Base-by-base conservation (phyloP, 2,797 vertebrate genomes). In the Silurus lanzhouensis region DNA sequence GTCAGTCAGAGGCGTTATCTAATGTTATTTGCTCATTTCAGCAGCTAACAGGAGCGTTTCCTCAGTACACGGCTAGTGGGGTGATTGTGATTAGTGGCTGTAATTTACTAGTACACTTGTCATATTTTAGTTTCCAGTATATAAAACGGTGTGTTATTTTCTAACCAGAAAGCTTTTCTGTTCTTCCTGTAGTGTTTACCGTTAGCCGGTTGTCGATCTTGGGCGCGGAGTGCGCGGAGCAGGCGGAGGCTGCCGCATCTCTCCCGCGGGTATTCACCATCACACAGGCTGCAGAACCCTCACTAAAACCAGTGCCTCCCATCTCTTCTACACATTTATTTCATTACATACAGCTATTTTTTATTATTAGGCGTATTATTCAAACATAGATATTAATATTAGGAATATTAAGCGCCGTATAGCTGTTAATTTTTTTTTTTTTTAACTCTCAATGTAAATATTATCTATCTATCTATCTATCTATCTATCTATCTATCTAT, bases 211-310 rank as follows among this genome's bases (percentile, higher is more conserved):
- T 12, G 12, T 87, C 88, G 77, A 95, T 94, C 93, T 0, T 95
- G 94, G 94, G 85, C 88, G 63, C 94, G 94, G 81, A 87, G 91
- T 25, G 85, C 88, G 55, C 20, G 61, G 2, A 0, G 89, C 89
- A 52, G 91, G 88, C 79, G 78, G 78, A 93, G 94, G 86, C 89
- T 92, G 83, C 88, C 91, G 52, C 90, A 89, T 22, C 88, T 90
- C 1, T 92, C 91, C 83, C 90, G 94, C 90, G 95, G 95, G 96
- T 96, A 90, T 61, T 22, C 2, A 78, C 2, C 31, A 61, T 19
- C 27, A 25, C n/a, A 68, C 20, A 63, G 61, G 7, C 38, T 5
- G 38, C 38, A 38, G 3, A 38, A 38, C 38, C 48, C 48, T 52
- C 48, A 52, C 48, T 52, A 52, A 52, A 52, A 52, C 48, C 48